Base-by-base conservation (phyloP, 1,140 invertebrate genomes). In the Pomacea maculata region DNA sequence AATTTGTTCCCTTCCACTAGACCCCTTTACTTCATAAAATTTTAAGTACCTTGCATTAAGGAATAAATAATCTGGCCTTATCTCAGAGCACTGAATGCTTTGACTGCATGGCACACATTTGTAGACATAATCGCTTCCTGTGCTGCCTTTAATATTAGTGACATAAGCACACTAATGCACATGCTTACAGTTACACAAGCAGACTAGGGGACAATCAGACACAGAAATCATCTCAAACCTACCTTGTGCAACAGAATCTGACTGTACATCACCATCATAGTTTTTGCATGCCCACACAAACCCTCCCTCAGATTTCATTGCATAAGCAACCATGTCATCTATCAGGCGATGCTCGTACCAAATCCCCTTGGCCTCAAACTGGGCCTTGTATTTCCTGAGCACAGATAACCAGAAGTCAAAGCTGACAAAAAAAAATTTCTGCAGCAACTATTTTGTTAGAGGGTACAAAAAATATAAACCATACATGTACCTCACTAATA, bases 281-380 rank as follows among this genome's bases (percentile, higher is more conserved):
- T 99, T 99, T 91, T 99, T 99, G 92, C 98, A 97, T 34, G 98
- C 97, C 98, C 98, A 99, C 0, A 99, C 97, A 92, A 99, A 99
- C 78, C 98, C 98, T 85, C 98, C 98, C 84, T 98, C 96, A 3
- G 97, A 97, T 91, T 99, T 99, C 96, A 99, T 97, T 11, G 95
- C 95, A 90, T 99, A 98, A 21, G 98, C 98, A 7, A 99, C 98
- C 98, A 99, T 99, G 88, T 99, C 98, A 91, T 99, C 98, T 90
- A 99, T 99, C 45, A 99, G 92, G 75, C 98, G 94, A 92, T 99
- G 98, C 91, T 99, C 98, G 89, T 99, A 99, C 97, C 97, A 99
- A 80, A 99, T 95, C 15, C 95, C 94, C 65, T 94, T 93, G 5
- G 94, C 95, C 90, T 99, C 97, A 91, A 93, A 99, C 79, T 95